Evolutionary conservation across 2,797 vertebrate genomes (phyloP), one percentile per base, ranked within the genome.

Genomic region (Urocyon cinereoargenteus): DNA sequence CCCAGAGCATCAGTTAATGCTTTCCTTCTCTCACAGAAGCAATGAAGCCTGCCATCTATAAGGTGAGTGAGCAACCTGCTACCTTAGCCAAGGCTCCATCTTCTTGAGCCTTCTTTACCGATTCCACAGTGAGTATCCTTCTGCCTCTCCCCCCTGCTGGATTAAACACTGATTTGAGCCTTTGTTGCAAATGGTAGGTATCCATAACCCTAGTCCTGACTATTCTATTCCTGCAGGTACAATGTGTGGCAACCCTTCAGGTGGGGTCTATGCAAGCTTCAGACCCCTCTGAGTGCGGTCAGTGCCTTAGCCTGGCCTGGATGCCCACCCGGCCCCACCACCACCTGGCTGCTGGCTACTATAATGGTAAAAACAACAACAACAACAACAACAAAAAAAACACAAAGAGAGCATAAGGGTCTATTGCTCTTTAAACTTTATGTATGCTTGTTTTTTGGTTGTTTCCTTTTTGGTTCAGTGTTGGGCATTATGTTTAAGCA

Each of bases 241-340:
- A 99, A 61, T 98, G 98, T 3, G 97, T 99, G 2, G 96, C 99
- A 45, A 99, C 98, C 0, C 98, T 99, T 82, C 99, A 99, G 96
- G 98, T 99, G 94, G 99, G 99, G 68, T 99, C 99, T 31, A 95
- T 99, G 90, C 99, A 99, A 98, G 98, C 99, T 0, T 98, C 99
- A 57, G 99, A 98, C 0, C 70, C 94, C 0, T 98, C 99, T 0
- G 98, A 97, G 62, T 99, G 99, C 0, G 99, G 99, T 6, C 99
- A 99, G 94, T 99, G 99, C 96, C 99, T 99, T 98, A 99, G 99
- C 61, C 98, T 99, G 98, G 99, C 99, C 75, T 99, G 99, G 99
- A 98, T 99, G 97, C 99, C 99, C 0, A 97, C 98, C 82, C 99
- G 99, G 97, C 99, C 99, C 36, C 99, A 99, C 97, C 99, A 99